Conservation (phyloP, 2,888 invertebrate genomes). For the Dinocampus coccinellae region DNA sequence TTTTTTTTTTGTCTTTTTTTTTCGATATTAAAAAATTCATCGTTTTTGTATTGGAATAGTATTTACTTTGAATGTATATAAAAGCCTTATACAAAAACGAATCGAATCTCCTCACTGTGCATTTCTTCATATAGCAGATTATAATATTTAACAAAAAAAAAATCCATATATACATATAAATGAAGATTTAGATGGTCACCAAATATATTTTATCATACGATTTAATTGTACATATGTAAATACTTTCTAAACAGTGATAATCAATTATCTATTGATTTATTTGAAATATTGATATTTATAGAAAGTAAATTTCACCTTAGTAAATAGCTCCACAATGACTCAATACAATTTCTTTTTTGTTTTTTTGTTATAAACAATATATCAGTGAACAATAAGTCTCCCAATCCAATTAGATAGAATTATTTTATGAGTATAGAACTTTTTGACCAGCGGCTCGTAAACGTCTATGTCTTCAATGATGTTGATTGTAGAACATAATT, state of each 20-base stretch:
- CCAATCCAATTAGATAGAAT: not conserved
- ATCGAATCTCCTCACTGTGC: not conserved
- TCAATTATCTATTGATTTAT: not conserved
- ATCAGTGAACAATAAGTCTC: not conserved
- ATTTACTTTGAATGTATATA: not conserved
- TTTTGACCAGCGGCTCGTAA: conserved; percentile 10
- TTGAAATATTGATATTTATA: no score
- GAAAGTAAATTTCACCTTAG: not conserved
- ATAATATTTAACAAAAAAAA: not conserved
- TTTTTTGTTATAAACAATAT: not conserved
- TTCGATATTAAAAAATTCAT: no score
- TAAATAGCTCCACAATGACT: not conserved
- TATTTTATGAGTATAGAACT: not conserved
- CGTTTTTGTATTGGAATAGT: no score
- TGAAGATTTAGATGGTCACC: conserved; percentile 31
- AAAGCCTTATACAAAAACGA: not conserved
- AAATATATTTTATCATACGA: conserved; percentile 64
- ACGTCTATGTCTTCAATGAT: conserved; percentile 1
- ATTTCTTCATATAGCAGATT: not conserved
- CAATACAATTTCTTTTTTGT: not conserved
- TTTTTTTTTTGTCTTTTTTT: conserved; percentile 11
- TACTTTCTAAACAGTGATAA: conserved; percentile 29
- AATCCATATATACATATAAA: not conserved
- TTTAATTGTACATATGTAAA: conserved; percentile 61
- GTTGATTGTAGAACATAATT: not conserved